These are phyloP conservation scores for Pipistrellus nathusii DNA, from an alignment of 2,797 vertebrate species.

Conservation along the genomic window DNA sequence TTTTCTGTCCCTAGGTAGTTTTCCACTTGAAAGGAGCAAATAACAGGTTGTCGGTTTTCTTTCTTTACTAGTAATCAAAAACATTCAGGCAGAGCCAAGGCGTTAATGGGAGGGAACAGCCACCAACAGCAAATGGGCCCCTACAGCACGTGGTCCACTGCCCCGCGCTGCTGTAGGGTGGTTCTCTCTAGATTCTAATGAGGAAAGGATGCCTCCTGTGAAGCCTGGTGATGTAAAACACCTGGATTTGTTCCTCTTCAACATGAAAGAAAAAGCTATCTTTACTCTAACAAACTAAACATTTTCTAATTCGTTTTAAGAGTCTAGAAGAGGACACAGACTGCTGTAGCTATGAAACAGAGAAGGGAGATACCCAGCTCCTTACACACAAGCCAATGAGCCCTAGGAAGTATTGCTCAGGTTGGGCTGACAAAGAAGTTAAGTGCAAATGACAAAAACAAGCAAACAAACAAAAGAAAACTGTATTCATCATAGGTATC, in stretches of 20 bases:
- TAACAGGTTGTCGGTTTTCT: not conserved
- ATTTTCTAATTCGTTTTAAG: not conserved
- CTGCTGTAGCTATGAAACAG: not conserved
- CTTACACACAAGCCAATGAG: not conserved
- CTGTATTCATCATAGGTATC: not conserved
- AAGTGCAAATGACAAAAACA: not conserved
- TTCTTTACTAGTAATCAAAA: not conserved
- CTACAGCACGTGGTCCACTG: accelerated
- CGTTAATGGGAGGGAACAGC: not conserved
- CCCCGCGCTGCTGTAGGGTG: accelerated
- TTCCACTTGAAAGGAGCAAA: not conserved
- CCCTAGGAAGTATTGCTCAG: not conserved
- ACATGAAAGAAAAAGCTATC: not conserved
- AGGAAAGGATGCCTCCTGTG: not conserved
- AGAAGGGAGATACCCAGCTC: not conserved
- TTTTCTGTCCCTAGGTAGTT: not conserved
- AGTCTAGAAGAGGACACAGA: not conserved
- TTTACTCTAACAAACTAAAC: not conserved
- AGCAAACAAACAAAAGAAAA: not conserved
- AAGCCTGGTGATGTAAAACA: accelerated
- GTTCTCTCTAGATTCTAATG: not conserved
- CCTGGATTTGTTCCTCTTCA: not conserved
- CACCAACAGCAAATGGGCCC: not conserved
- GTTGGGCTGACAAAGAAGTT: not conserved
- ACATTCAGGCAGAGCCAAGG: not conserved